Base-by-base conservation (phyloP, 2,113 vertebrate species). In the Pseudorhombus dupliciocellatus region DNA sequence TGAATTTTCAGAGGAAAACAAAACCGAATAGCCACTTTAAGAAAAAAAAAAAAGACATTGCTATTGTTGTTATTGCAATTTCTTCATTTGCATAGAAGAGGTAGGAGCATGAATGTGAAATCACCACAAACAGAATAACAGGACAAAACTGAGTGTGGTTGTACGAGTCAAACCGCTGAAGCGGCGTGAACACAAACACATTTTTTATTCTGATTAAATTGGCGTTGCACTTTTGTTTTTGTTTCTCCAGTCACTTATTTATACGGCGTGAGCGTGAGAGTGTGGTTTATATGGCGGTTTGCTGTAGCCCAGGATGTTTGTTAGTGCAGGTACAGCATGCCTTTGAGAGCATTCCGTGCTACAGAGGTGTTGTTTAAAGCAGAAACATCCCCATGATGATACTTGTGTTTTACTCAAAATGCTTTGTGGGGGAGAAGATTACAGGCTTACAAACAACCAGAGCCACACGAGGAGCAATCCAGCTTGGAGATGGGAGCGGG, bases 371-470 rank as follows among this genome's bases (percentile, higher is more conserved):
- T 25, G 59, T 59, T 59, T 26, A 50, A 51, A 60, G 62, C 67
- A 22, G n/a, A 56, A 70, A 24, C 57, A 54, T 80, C 61, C 79
- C 69, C 10, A 1, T 4, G 30, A 57, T 63, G 58, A 34, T 53
- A 10, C 67, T 59, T 66, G 24, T 61, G 48, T 70, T 85, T 76
- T 70, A 54, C 76, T 57, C 58, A 12, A 26, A 71, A 51, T 42
- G 24, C 48, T 63, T 73, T 58, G 54, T 64, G 30, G 22, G 42
- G 63, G 53, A 48, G 62, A 68, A 78, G 68, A 81, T 86, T 71
- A 71, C 70, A 87, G 77, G 66, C 61, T 80, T 40, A 40, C 65
- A 66, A 60, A 75, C 26, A 15, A 57, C 75, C 68, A 50, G 77
- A 79, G 57, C 66, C 62, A 7, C 64, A 25, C 24, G 4, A 14